These are phyloP conservation scores for Tinea trinotella DNA, from an alignment of 2,888 invertebrate species.

Conservation along the genomic window DNA sequence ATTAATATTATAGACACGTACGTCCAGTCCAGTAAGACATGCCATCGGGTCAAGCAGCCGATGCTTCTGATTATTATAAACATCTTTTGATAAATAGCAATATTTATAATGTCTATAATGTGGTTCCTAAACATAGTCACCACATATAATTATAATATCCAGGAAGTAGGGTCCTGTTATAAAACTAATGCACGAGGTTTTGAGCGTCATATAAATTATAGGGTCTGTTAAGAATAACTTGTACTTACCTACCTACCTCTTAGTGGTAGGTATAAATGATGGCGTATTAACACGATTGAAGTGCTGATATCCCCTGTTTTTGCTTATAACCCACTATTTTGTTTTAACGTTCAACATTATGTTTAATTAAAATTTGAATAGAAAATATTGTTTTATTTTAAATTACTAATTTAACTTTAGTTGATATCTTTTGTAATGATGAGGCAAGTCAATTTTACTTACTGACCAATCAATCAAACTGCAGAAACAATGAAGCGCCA, in stretches of 20 bases:
- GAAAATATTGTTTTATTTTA: too few relatives aligned
- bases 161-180: conserved; percentile 15
- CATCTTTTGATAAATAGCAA: background rate
- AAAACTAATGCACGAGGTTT: conserved; percentile 16
- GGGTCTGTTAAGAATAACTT: conserved; percentile 6
- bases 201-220: conserved; percentile 17
- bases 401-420: too few relatives aligned
- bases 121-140: conserved; percentile 5
- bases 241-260: conserved; percentile 16
- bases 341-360: background rate
- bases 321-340: background rate
- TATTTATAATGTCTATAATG: conserved; percentile 5
- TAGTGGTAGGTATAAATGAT: conserved; percentile 14
- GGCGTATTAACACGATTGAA: conserved; percentile 15
- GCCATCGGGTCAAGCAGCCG: too few relatives aligned
- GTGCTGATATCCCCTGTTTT: conserved; percentile 2
- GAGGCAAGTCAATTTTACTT: too few relatives aligned
- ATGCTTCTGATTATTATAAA: too few relatives aligned
- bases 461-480: too few relatives aligned
- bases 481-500: too few relatives aligned
- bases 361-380: too few relatives aligned
- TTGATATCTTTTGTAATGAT: too few relatives aligned
- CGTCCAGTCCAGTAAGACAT: too few relatives aligned
- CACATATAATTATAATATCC: conserved; percentile 14
- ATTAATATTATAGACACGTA: too few relatives aligned